Conservation (phyloP, 1,140 invertebrate genomes). For the Grapholita molesta region DNA sequence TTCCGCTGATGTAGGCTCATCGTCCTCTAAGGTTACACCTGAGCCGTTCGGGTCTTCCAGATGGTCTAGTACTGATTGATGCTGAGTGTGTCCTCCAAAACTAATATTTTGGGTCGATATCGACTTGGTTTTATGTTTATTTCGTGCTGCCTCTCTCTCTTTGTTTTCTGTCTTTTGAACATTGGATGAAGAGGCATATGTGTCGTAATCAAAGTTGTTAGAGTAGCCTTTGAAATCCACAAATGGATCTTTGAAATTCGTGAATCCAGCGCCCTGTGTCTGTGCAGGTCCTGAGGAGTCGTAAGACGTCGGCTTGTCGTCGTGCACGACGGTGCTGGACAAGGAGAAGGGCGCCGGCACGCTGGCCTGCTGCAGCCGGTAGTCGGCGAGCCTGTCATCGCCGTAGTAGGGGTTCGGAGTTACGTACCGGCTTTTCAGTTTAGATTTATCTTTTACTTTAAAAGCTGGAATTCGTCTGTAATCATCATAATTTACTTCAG, state of each 20-base stretch:
- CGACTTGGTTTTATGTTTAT: conserved; percentile 62
- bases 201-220: conserved; percentile 61
- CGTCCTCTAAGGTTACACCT: conserved; percentile 29
- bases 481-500: conserved; percentile 38
- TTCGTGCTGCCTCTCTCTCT: conserved; percentile 36
- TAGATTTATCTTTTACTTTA: conserved; percentile 44
- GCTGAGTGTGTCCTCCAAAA: conserved; percentile 61
- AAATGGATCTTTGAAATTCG: conserved; percentile 50
- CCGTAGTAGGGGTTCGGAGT: conserved; percentile 33
- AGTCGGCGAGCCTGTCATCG: conserved; percentile 30
- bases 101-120: conserved; percentile 71
- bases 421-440: conserved; percentile 38
- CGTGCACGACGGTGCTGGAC: conserved; percentile 60
- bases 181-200: conserved; percentile 56
- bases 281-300: conserved; percentile 30
- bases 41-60: conserved; percentile 42
- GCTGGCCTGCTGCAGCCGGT: conserved; percentile 38
- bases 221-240: conserved; percentile 50
- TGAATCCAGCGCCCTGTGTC: conserved; percentile 28
- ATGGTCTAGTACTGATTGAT: conserved; percentile 62
- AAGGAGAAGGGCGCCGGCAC: conserved; percentile 51
- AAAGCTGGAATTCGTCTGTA: conserved; percentile 48
- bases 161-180: conserved; percentile 51
- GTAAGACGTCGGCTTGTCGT: conserved; percentile 50
- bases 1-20: conserved; percentile 46